Evolutionary conservation across 2,113 vertebrate species (phyloP).

Genomic region (Meriones unguiculatus): DNA sequence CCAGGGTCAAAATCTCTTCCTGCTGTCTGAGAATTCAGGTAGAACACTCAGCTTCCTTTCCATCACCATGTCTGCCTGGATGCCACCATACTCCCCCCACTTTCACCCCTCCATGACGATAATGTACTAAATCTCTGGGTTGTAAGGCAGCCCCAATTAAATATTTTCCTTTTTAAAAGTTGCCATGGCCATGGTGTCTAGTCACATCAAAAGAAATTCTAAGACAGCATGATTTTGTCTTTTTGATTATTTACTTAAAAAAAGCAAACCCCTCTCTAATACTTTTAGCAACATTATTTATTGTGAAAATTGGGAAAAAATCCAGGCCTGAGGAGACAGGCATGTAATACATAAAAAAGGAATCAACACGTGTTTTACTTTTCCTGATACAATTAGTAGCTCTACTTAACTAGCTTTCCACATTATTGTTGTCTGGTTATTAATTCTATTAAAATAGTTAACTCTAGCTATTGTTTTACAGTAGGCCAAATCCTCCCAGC

Average conservation of each 20-base stretch:
- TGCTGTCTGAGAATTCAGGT: neutral
- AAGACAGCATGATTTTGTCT: neutral
- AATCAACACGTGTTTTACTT: neutral
- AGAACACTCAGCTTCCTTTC: neutral
- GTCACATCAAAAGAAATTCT: neutral
- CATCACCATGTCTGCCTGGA: neutral
- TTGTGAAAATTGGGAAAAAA: neutral
- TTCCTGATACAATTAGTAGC: neutral
- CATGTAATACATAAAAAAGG: neutral
- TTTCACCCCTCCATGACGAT: neutral
- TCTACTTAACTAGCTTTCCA: neutral
- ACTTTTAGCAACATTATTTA: neutral
- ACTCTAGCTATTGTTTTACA: neutral
- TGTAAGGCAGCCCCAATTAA: neutral
- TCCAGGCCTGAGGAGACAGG: neutral
- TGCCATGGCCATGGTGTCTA: rapidly evolving
- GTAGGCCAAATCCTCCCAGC: neutral
- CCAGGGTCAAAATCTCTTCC: neutral
- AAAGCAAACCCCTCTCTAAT: neutral
- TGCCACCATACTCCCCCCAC: neutral
- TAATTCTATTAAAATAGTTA: neutral
- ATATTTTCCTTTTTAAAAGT: neutral
- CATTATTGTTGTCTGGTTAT: neutral
- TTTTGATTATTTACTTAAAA: neutral
- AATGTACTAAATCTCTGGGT: neutral